A percentile compares a stretch with the other conserved stretches of the same genome.
Evolutionary conservation across 2,888 invertebrate genomes (phyloP).

Genomic region (Calameuta filiformis): DNA sequence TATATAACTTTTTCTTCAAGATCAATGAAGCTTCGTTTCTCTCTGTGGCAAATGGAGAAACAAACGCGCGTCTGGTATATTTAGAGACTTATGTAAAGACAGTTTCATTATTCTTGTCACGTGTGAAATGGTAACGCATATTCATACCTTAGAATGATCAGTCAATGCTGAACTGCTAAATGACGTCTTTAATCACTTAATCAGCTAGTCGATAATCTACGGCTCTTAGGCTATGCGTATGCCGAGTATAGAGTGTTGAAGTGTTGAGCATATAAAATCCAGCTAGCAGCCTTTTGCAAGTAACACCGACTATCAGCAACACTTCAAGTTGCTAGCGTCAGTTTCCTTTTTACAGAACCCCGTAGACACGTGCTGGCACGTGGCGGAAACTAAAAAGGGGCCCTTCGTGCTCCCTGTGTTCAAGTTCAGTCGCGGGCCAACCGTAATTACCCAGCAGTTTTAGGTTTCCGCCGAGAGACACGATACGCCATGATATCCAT

Average conservation of each 20-base stretch:
- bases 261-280: background rate
- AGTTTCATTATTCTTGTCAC: background rate
- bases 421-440: constrained; percentile 40
- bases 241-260: background rate
- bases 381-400: constrained; percentile 61
- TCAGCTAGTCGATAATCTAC: background rate
- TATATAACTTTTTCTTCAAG: background rate
- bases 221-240: background rate
- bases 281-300: constrained; percentile 1
- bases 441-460: constrained; percentile 66
- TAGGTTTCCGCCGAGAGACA: constrained; percentile 50
- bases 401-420: constrained; percentile 32
- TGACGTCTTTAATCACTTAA: background rate
- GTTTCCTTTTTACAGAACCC: constrained; percentile 52
- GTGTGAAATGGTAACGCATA: background rate
- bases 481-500: background rate
- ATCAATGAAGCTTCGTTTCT: background rate
- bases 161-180: background rate
- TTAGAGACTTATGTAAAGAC: background rate
- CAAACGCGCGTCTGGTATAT: background rate
- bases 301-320: constrained; percentile 41
- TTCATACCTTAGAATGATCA: background rate
- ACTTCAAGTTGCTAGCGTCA: constrained; percentile 41
- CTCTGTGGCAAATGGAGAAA: background rate
- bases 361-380: constrained; percentile 63